A percentile compares a stretch with the other conserved stretches of the same genome.
These are phyloP conservation scores for Heliconius ismenius DNA, from an alignment of 2,888 invertebrate species.

Conservation along the genomic window DNA sequence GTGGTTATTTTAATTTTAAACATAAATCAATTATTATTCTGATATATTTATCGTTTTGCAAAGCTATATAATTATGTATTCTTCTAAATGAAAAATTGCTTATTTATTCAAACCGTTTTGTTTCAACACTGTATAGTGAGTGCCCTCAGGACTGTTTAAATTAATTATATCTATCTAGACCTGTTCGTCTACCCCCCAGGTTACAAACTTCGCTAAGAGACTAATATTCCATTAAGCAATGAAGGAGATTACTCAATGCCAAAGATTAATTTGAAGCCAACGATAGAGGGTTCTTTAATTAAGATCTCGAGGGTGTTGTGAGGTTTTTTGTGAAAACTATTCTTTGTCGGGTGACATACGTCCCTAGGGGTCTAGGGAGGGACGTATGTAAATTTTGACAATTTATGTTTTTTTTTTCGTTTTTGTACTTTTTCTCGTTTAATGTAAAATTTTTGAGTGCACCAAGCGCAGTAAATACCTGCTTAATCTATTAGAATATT, in stretches of 20 bases:
- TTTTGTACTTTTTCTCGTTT: too few species aligned
- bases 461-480: too few species aligned
- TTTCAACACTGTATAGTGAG: constrained; percentile 2
- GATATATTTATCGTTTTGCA: not conserved
- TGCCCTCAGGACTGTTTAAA: constrained; percentile 20
- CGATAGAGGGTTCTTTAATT: not conserved
- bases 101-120: not conserved
- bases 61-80: not conserved
- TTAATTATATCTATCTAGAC: constrained; percentile 17
- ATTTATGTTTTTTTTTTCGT: not conserved
- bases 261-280: constrained; percentile 8
- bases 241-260: not conserved
- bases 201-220: constrained; percentile 17
- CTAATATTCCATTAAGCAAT: constrained; percentile 5
- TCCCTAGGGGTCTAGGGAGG: too few species aligned
- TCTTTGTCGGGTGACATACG: not conserved
- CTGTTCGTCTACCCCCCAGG: constrained; percentile 13
- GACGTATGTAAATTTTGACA: not conserved
- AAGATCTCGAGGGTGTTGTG: not conserved
- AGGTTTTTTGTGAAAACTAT: constrained; percentile 3
- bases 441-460: too few species aligned
- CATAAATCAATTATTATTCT: not conserved
- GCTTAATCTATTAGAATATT: too few species aligned
- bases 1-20: too few species aligned
- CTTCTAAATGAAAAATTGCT: not conserved